Conservation (phyloP, 1,140 invertebrate species). For the Venustaconcha ellipsiformis region DNA sequence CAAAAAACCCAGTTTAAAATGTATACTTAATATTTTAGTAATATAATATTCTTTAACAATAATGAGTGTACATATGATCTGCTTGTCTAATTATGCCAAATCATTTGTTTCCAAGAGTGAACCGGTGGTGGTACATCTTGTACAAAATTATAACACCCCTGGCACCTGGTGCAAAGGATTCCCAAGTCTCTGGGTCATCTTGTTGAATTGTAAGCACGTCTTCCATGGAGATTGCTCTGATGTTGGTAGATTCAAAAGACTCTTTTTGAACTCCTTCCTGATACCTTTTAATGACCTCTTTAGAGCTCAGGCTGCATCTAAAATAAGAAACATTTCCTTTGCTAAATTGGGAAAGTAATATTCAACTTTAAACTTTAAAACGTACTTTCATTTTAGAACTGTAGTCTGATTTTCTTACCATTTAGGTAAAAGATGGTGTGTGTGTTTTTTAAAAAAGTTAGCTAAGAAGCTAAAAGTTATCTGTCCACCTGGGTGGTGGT, state of each 20-base stretch:
- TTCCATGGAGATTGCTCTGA: conserved; percentile 47
- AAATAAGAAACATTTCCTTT: neutral
- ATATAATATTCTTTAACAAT: too few relatives aligned
- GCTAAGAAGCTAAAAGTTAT: too few relatives aligned
- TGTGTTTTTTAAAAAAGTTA: neutral
- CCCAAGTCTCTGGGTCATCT: conserved; percentile 50
- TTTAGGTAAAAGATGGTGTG: neutral
- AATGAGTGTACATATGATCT: too few relatives aligned
- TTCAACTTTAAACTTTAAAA: neutral
- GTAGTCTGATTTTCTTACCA: neutral
- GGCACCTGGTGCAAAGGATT: conserved; percentile 59
- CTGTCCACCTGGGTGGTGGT: too few relatives aligned
- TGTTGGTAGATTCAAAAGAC: conserved; percentile 64
- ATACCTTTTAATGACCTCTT: conserved; percentile 53
- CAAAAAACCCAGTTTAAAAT: too few relatives aligned
- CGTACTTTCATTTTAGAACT: neutral
- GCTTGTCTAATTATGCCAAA: too few relatives aligned
- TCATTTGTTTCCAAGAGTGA: neutral
- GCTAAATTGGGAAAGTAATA: neutral
- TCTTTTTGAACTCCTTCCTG: conserved; percentile 61
- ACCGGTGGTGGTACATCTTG: conserved; percentile 27
- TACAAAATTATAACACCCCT: conserved; percentile 45
- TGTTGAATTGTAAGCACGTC: conserved; percentile 41
- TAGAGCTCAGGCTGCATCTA: conserved; percentile 54
- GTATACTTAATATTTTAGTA: too few relatives aligned